These are phyloP conservation scores for Chondrilla cf. caribensis DNA, from an alignment of 37 sponge, comb jelly and placozoan genomes.

Conservation along the genomic window DNA sequence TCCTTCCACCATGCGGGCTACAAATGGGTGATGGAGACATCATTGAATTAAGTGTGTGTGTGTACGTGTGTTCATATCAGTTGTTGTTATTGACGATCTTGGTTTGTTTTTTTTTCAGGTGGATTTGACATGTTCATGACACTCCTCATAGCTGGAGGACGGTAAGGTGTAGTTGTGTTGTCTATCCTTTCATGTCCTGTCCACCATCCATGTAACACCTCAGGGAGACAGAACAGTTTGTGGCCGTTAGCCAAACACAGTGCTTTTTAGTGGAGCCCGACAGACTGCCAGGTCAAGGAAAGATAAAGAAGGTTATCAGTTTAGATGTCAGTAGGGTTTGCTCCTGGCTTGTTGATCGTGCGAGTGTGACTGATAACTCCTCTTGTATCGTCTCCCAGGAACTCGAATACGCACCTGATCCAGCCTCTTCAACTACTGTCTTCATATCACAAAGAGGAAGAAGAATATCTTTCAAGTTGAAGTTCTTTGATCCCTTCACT, in stretches of 20 bases:
- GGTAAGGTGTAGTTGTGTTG: not conserved
- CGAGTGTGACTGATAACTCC: too few species aligned
- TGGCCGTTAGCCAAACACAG: conserved; percentile 1
- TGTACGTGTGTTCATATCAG: too few species aligned
- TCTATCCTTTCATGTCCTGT: too few species aligned
- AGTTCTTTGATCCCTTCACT: not conserved
- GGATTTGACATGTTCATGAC: conserved; percentile 12
- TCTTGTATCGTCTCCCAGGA: too few species aligned
- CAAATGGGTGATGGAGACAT: conserved; percentile 4
- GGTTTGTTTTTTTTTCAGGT: not conserved
- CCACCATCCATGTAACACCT: not conserved
- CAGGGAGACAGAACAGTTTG: conserved; percentile 30
- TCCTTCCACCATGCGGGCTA: conserved; percentile 11
- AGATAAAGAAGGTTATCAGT: conserved; percentile 9
- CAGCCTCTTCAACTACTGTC: not conserved
- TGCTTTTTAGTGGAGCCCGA: conserved; percentile 24
- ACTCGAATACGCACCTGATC: conserved; percentile 16
- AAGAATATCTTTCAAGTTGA: conserved; percentile 1
- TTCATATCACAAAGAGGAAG: conserved; percentile 18
- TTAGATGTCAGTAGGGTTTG: not conserved
- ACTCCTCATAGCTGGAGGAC: not conserved
- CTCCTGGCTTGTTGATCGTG: too few species aligned
- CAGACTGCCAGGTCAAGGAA: conserved; percentile 20
- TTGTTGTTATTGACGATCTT: not conserved
- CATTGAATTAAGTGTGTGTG: conserved; percentile 1